Percentiles rank a stretch among this genome's conserved stretches.
Evolutionary conservation across 2,113 vertebrate genomes (phyloP).

Genomic region (Atractosteus spatula): DNA sequence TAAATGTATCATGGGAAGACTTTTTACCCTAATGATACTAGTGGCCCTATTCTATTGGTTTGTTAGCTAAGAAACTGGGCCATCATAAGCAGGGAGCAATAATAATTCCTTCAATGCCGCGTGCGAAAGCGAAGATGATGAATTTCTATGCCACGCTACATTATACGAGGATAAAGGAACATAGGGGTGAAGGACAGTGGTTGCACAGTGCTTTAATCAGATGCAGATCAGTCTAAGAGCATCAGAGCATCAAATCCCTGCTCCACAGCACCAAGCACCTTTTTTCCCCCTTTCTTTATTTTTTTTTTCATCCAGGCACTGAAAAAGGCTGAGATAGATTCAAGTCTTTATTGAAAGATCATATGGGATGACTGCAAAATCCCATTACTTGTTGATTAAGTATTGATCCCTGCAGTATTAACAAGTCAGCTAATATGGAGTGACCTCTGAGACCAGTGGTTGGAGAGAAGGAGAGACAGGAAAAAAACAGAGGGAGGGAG

Average conservation of each 20-base stretch:
- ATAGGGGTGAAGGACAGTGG: slow-evolving; percentile 93
- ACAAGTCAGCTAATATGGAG: slow-evolving; percentile 99
- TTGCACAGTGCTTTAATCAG: slow-evolving; percentile 86
- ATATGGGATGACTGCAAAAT: slow-evolving; percentile 98
- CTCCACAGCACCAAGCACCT: slow-evolving; percentile 76
- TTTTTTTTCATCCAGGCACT: slow-evolving; percentile 72
- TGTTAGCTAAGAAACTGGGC: slow-evolving; percentile 51
- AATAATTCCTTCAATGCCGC: slow-evolving; percentile 67
- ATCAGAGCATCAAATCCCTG: slow-evolving; percentile 95
- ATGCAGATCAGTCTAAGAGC: slow-evolving; percentile 97
- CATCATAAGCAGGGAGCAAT: slow-evolving; percentile 49
- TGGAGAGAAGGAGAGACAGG: slow-evolving; percentile 59
- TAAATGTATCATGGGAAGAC: background rate
- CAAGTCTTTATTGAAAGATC: slow-evolving; percentile 98
- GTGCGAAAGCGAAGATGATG: slow-evolving; percentile 58
- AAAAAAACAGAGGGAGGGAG: slow-evolving; percentile 50
- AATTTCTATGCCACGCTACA: slow-evolving; percentile 57
- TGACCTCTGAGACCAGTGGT: slow-evolving; percentile 95
- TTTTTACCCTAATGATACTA: slow-evolving; percentile 17
- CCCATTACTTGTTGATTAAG: slow-evolving; percentile 99
- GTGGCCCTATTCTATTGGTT: slow-evolving; percentile 31
- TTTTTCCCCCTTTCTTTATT: slow-evolving; percentile 61
- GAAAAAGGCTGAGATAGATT: slow-evolving; percentile 88
- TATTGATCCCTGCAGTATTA: slow-evolving; percentile 99
- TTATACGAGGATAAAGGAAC: slow-evolving; percentile 76